Evolutionary conservation across 2,888 invertebrate species (phyloP).

Genomic region (Heliothis peltigera): DNA sequence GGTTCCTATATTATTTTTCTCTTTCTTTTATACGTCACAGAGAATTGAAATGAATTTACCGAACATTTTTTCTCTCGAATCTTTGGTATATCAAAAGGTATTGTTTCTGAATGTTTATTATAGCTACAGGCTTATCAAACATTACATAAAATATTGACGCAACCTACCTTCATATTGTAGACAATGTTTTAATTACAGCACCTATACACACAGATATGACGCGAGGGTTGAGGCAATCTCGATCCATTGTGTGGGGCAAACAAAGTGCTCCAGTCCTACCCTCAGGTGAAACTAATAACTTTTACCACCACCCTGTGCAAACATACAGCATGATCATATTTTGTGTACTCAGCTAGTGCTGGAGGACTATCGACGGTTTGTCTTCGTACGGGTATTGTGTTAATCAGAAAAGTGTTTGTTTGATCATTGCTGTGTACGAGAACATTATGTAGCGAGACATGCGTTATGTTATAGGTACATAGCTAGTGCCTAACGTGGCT

Average conservation of each 20-base stretch:
- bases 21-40: no score
- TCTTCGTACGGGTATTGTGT: constrained; percentile 25
- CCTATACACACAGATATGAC: constrained; percentile 39
- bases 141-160: not conserved
- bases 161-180: constrained; percentile 6
- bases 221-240: constrained; percentile 77
- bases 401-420: not conserved
- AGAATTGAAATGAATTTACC: no score
- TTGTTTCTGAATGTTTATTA: not conserved
- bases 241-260: constrained; percentile 83
- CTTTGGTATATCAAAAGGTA: not conserved
- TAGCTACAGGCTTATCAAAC: no score
- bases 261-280: constrained; percentile 70
- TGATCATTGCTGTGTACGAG: not conserved
- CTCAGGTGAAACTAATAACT: constrained; percentile 86
- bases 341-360: constrained; percentile 42
- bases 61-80: no score
- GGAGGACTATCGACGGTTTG: constrained; percentile 26
- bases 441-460: no score
- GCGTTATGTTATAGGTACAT: no score
- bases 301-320: constrained; percentile 57
- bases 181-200: constrained; percentile 58
- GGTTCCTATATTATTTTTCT: no score
- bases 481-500: no score
- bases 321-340: constrained; percentile 54